These are phyloP conservation scores for Napeogenes sylphis DNA, from an alignment of 2,888 invertebrate species.

Conservation along the genomic window DNA sequence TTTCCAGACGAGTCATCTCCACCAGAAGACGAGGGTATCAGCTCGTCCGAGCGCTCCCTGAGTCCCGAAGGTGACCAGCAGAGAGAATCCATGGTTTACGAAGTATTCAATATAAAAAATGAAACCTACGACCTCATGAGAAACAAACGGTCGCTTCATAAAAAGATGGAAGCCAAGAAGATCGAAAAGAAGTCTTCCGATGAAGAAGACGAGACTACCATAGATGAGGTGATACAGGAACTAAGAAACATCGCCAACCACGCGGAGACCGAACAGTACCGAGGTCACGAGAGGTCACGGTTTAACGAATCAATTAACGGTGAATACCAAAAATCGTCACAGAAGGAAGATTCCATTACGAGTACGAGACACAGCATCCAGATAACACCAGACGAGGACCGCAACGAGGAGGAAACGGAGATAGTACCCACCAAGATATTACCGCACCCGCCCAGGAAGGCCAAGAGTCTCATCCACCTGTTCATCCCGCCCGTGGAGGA, in stretches of 20 bases:
- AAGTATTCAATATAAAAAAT: slow-evolving; percentile 78
- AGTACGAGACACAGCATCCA: slow-evolving; percentile 74
- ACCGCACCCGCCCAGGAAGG: slow-evolving; percentile 88
- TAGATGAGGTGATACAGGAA: slow-evolving; percentile 92
- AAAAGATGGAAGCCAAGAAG: slow-evolving; percentile 59
- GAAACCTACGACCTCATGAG: slow-evolving; percentile 74
- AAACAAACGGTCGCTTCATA: slow-evolving; percentile 63
- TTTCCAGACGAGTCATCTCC: slow-evolving; percentile 82
- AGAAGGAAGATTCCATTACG: slow-evolving; percentile 75
- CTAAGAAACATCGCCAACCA: slow-evolving; percentile 90
- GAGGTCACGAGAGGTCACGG: slow-evolving; percentile 52
- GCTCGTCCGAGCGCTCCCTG: slow-evolving; percentile 88
- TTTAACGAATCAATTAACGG: slow-evolving; percentile 63
- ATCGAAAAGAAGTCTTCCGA: slow-evolving; percentile 68
- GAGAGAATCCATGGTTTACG: slow-evolving; percentile 79
- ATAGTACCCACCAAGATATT: slow-evolving; percentile 87
- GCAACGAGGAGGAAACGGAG: slow-evolving; percentile 76
- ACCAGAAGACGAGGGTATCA: slow-evolving; percentile 92
- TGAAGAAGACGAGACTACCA: slow-evolving; percentile 87
- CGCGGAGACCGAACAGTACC: slow-evolving; percentile 84
- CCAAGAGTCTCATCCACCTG: slow-evolving; percentile 83
- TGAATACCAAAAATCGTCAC: slow-evolving; percentile 58
- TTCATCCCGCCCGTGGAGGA: slow-evolving; percentile 80
- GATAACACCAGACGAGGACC: slow-evolving; percentile 67
- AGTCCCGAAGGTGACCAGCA: slow-evolving; percentile 84